Evolutionary conservation across 1,140 invertebrate genomes (phyloP), one percentile per base, ranked within the genome.

Genomic region (Anagrus nilaparvatae): DNA sequence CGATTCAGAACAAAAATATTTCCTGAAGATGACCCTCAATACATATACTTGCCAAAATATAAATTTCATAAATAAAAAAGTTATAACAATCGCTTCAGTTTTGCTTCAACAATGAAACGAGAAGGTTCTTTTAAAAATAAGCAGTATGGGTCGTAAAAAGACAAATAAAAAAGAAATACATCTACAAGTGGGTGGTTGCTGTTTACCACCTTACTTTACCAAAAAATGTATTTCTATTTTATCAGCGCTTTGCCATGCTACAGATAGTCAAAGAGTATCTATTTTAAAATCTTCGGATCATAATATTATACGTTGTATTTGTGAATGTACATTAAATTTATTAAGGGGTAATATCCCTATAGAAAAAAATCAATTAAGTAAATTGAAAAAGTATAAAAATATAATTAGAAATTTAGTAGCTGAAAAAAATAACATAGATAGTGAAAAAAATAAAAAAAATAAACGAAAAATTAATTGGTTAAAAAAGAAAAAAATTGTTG

Each of bases 1-100:
- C 35, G 55, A 18, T 50, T 58, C 25, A 50, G 56, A 21, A 55
- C 54, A 13, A 32, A 12, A 33, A 46, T 51, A 10, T 51, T 51
- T 21, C 38, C 43, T 12, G 37, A 44, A 14, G 49, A 51, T 17
- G 16, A 12, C 27, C 18, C 20, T 13, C 20, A 32, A 19, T 37
- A 24, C 21, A 34, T 43, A 24, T 51, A 51, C 28, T 12, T 48
- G 29, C 43, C 43, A 13, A 38, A 47, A 34, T 50, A 46, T n/a
- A 30, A 14, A 30, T 30, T 14, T 30, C 29, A 14, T n/a, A 14
- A n/a, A n/a, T 12, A 30, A 32, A 16, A 43, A 40, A 39, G 41
- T 42, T n/a, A n/a, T n/a, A n/a, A n/a, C n/a, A n/a, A n/a, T n/a
- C n/a, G n/a, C n/a, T n/a, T 43, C 33, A 40, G 14, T 13, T 29